Percentiles rank a stretch among this genome's conserved stretches.
These are phyloP conservation scores for Sipunculus nudus DNA, from an alignment of 2,888 invertebrate species.

Conservation along the genomic window DNA sequence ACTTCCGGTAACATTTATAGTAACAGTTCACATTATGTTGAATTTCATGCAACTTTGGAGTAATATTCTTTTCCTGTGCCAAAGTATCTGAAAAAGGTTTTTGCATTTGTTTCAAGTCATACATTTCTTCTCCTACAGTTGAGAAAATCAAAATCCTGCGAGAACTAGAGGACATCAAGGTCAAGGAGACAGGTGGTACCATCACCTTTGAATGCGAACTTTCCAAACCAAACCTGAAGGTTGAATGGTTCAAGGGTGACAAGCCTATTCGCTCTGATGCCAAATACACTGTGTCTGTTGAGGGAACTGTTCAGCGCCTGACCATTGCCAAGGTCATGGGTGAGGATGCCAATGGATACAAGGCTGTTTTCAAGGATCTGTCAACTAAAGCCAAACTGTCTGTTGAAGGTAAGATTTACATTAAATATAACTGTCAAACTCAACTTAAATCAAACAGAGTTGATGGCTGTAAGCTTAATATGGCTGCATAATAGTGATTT, in stretches of 20 bases:
- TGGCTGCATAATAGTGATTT: no score
- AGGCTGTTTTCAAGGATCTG: constrained; percentile 45
- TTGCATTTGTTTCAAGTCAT: no score
- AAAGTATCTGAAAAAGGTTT: no score
- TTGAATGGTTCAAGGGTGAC: constrained; percentile 74
- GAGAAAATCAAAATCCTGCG: constrained; percentile 57
- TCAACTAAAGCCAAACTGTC: constrained; percentile 53
- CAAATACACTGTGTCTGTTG: constrained; percentile 28
- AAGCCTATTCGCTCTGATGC: constrained; percentile 26
- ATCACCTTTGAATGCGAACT: constrained; percentile 79
- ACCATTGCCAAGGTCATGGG: constrained; percentile 82
- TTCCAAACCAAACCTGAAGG: constrained; percentile 80
- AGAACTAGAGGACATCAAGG: constrained; percentile 55
- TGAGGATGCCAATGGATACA: constrained; percentile 69
- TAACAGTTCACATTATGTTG: background rate
- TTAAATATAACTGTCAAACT: background rate
- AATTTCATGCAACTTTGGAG: background rate
- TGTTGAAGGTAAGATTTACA: constrained; percentile 51
- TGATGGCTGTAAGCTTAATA: no score
- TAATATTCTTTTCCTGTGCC: no score
- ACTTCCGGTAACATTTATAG: no score
- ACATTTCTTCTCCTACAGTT: no score
- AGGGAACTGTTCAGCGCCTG: constrained; percentile 74
- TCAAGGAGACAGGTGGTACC: constrained; percentile 49
- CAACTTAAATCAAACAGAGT: no score